These are phyloP conservation scores for Laticauda colubrina DNA, from an alignment of 2,113 vertebrate genomes.

Conservation along the genomic window DNA sequence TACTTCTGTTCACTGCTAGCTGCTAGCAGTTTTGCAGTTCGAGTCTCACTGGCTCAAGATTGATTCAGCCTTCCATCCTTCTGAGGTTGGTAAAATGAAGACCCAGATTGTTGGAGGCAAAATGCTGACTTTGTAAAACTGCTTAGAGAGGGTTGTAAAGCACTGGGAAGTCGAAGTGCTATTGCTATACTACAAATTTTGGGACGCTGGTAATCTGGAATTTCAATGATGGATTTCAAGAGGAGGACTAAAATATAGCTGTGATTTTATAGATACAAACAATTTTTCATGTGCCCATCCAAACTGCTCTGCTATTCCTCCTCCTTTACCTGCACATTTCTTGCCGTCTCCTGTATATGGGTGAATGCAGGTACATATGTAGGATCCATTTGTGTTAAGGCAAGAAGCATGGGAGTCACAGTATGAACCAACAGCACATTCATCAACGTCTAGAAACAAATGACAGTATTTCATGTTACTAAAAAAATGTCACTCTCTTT, in stretches of 20 bases:
- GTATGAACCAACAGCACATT: conserved; percentile 92
- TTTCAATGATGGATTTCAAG: not conserved
- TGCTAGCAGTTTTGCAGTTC: no score
- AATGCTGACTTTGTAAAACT: no score
- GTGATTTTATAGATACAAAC: not conserved
- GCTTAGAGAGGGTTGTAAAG: no score
- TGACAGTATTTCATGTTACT: not conserved
- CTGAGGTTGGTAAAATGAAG: no score
- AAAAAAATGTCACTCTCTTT: not conserved
- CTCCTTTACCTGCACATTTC: conserved; percentile 86
- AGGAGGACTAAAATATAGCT: not conserved
- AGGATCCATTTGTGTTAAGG: conserved; percentile 91
- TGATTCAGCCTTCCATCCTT: no score
- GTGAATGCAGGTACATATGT: conserved; percentile 83
- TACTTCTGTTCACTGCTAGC: no score
- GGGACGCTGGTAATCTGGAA: not conserved
- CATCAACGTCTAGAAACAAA: conserved; percentile 83
- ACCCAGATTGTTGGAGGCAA: no score
- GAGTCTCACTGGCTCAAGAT: no score
- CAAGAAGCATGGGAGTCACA: conserved; percentile 86
- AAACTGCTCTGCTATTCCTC: not conserved
- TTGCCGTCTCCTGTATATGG: conserved; percentile 91
- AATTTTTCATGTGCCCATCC: not conserved
- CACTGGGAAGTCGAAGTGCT: no score
- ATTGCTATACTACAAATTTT: not conserved